These are phyloP conservation scores for Xestia c-nigrum DNA, from an alignment of 2,888 invertebrate species.

Conservation along the genomic window DNA sequence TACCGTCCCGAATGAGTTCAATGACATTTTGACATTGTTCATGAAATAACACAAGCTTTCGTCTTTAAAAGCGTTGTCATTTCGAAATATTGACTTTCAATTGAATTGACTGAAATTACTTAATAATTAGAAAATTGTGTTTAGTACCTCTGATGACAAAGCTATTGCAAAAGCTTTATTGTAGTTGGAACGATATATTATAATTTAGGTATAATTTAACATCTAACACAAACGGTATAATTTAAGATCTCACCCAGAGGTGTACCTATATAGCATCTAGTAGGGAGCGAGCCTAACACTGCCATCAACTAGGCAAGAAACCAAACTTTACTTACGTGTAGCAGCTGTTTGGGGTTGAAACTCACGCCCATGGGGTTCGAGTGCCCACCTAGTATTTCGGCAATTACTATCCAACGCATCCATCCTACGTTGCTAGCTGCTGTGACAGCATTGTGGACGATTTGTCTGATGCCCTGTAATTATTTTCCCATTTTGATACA, in stretches of 20 bases:
- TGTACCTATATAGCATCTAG: too few species aligned
- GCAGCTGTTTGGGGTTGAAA: too few species aligned
- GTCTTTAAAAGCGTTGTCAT: constrained; percentile 15
- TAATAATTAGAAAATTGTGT: constrained; percentile 7
- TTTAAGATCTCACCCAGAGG: not conserved
- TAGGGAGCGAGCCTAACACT: too few species aligned
- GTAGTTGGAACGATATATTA: not conserved
- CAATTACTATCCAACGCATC: too few species aligned
- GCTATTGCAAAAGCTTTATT: not conserved
- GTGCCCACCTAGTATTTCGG: too few species aligned
- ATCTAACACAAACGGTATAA: too few species aligned
- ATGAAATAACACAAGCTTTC: constrained; percentile 14
- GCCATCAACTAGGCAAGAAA: not conserved
- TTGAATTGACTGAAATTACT: constrained; percentile 19
- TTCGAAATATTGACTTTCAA: constrained; percentile 39
- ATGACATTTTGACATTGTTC: constrained; percentile 33
- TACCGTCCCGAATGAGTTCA: constrained; percentile 22
- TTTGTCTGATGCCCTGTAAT: too few species aligned
- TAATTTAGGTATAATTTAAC: not conserved
- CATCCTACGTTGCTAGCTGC: too few species aligned
- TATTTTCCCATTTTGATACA: too few species aligned
- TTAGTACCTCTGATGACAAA: not conserved
- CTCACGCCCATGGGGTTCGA: too few species aligned
- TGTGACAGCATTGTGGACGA: too few species aligned
- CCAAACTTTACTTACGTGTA: not conserved